These are phyloP conservation scores for Rhamnusium bicolor DNA, from an alignment of 2,888 invertebrate species.

Conservation along the genomic window DNA sequence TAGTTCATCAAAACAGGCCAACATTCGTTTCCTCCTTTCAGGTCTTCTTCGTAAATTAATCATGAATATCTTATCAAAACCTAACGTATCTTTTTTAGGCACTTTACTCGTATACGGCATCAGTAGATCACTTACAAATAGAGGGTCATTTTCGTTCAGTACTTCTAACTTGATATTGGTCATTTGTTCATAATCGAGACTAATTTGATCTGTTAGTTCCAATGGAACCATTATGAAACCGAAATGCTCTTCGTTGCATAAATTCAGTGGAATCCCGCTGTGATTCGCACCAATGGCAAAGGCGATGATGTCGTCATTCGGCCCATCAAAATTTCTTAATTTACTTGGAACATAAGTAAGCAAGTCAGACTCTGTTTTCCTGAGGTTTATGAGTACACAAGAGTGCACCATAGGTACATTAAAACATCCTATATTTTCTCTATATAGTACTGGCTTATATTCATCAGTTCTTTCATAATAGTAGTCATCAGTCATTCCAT, in stretches of 20 bases:
- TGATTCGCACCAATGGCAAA: conserved; percentile 89
- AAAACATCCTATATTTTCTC: conserved; percentile 82
- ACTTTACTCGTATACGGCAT: conserved; percentile 56
- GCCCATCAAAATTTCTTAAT: conserved; percentile 78
- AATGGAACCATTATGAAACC: conserved; percentile 89
- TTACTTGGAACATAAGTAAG: conserved; percentile 84
- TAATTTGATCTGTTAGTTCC: conserved; percentile 78
- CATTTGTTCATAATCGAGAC: conserved; percentile 81
- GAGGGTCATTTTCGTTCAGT: conserved; percentile 75
- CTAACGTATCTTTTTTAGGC: conserved; percentile 77
- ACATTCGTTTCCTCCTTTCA: conserved; percentile 87
- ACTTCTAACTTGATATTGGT: conserved; percentile 78
- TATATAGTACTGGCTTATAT: conserved; percentile 85
- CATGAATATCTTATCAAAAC: conserved; percentile 88
- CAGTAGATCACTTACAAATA: conserved; percentile 71
- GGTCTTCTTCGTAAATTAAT: conserved; percentile 91
- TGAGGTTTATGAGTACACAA: conserved; percentile 86
- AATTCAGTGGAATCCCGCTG: conserved; percentile 77
- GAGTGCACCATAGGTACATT: conserved; percentile 94
- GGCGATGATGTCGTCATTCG: conserved; percentile 90
- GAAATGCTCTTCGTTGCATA: conserved; percentile 87
- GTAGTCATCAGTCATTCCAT: conserved; percentile 89
- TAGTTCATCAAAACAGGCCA: conserved; percentile 82
- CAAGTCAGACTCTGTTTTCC: conserved; percentile 73
- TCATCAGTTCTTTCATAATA: conserved; percentile 89